Conservation (phyloP, 2,113 vertebrate species). For the Oriolus oriolus region DNA sequence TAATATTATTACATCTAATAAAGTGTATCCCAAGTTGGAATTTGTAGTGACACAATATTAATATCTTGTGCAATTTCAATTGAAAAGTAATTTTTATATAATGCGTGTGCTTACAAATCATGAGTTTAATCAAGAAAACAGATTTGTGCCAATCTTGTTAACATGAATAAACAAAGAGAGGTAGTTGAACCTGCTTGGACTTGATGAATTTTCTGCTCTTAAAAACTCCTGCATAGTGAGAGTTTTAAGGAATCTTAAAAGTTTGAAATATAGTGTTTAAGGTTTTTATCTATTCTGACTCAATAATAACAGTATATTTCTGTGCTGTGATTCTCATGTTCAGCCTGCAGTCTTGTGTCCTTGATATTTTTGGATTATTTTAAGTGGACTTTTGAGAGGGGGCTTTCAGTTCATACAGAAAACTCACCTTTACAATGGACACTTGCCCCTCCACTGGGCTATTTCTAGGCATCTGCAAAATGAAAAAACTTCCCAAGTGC, state of each 20-base stretch:
- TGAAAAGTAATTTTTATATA: background rate
- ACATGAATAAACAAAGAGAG: background rate
- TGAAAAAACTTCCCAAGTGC: background rate
- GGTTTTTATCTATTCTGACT: background rate
- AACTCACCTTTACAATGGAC: background rate
- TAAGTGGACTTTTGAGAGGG: background rate
- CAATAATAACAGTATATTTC: background rate
- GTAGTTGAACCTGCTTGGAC: background rate
- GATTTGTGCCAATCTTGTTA: background rate
- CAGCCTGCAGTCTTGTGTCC: background rate
- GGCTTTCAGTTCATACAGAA: background rate
- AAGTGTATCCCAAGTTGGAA: background rate
- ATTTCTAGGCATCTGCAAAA: background rate
- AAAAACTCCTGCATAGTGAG: background rate
- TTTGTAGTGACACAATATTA: background rate
- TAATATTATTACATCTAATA: background rate
- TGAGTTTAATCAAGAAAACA: background rate
- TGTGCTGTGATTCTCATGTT: background rate
- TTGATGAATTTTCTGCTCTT: background rate
- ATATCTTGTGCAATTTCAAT: background rate
- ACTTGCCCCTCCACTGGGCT: background rate
- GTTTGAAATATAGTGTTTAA: background rate
- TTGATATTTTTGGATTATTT: background rate
- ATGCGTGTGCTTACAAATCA: background rate
- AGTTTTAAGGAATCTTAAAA: background rate